Percentiles rank a stretch among this genome's conserved stretches.
Evolutionary conservation across 2,113 vertebrate species (phyloP).

Genomic region (Petromus typicus): DNA sequence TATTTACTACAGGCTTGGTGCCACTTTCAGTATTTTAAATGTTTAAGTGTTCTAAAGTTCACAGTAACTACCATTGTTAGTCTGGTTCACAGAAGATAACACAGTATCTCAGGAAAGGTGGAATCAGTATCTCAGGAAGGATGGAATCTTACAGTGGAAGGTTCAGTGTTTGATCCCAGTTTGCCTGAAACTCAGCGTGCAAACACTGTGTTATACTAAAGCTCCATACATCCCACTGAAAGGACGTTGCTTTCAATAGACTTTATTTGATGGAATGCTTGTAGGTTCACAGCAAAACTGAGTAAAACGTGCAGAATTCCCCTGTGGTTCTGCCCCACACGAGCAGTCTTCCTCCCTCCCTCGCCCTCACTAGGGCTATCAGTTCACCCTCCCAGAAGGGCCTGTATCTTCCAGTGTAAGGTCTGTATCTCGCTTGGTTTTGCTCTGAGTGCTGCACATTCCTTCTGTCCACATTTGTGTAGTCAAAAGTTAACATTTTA

Average conservation of each 20-base stretch:
- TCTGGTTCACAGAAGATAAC: background rate
- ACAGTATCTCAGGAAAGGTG: background rate
- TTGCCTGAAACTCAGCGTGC: background rate
- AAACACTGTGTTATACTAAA: background rate
- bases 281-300: background rate
- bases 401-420: too few relatives aligned
- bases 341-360: background rate
- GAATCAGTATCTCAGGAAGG: background rate
- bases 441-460: background rate
- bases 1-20: background rate
- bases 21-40: background rate
- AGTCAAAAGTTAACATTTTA: background rate
- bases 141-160: background rate
- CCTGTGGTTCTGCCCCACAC: fast-evolving
- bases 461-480: background rate
- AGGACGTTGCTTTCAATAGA: background rate
- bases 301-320: background rate
- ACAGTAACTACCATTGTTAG: background rate
- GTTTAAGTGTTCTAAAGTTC: background rate
- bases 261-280: background rate
- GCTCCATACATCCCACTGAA: background rate
- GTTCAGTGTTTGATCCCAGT: background rate
- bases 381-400: background rate
- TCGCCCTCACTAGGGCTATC: too few relatives aligned
- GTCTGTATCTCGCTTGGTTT: background rate